Base-by-base conservation (phyloP, 2,888 invertebrate genomes). In the Diploptera punctata region DNA sequence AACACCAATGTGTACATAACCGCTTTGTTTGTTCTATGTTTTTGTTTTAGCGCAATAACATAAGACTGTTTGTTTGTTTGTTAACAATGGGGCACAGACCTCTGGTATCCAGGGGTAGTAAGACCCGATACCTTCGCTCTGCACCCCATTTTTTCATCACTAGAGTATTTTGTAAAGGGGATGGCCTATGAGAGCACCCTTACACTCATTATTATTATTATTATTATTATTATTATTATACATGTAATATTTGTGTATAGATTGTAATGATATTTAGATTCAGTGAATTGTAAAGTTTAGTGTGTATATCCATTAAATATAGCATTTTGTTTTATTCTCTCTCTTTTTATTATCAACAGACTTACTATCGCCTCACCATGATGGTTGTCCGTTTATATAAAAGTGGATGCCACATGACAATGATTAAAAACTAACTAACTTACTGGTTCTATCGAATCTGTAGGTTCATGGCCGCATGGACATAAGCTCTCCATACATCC, bases 261-360 rank as follows among this genome's bases (percentile, higher is more conserved):
- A 52, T 7, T 18, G 18, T 52, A 47, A n/a, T 47, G 18, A 13
- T 47, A 47, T 13, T n/a, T n/a, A n/a, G 57, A 24, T 24, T 19
- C 24, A 57, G 16, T 16, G 24, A n/a, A 60, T 21, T 62, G 65
- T 65, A 44, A 65, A 65, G 44, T 47, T 57, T 44, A 65, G 29
- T 65, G 65, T 18, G 65, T 65, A 65, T 65, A 65, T 21, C 33
- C 18, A 68, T 68, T 52, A 68, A 68, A 68, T 68, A 68, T 54
- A 54, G 38, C 68, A 68, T 54, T 68, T 68, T 21, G 52, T 68
- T 68, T 68, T 54, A 47, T 68, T 29, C 26, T 54, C 9, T n/a
- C 18, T 47, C 3, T 47, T n/a, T n/a, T n/a, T n/a, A 47, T 47
- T n/a, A n/a, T n/a, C n/a, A n/a, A n/a, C n/a, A n/a, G n/a, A n/a